A percentile compares a stretch with the other conserved stretches of the same genome.
phyloP scores from a whole-genome alignment of 2,113 vertebrate genomes.

The Noctilio leporinus region DNA sequence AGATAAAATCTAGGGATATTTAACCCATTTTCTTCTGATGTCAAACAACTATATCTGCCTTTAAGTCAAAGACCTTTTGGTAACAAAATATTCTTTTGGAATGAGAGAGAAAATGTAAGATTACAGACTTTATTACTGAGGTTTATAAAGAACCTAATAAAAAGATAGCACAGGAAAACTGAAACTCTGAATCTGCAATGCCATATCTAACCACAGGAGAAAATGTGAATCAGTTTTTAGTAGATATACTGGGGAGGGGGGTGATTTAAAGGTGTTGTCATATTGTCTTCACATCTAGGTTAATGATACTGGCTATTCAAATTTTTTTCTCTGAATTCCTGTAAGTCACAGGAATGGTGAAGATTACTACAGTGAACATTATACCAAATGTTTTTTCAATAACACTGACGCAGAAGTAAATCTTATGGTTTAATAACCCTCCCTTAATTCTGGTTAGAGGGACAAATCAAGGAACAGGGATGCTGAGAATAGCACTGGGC shows the following conservation, averaged over 20 bases:
- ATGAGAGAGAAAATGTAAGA: conserved; percentile 19
- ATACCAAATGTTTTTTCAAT: neutral
- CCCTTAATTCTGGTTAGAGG: neutral
- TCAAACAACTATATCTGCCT: conserved; percentile 5
- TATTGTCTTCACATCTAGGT: neutral
- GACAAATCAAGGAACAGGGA: neutral
- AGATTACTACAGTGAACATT: neutral
- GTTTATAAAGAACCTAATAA: neutral
- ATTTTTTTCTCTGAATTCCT: neutral
- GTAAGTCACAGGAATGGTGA: neutral
- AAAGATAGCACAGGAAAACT: neutral
- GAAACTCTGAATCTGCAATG: neutral
- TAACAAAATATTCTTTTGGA: neutral
- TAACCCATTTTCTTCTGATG: conserved; percentile 10
- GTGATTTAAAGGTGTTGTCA: neutral
- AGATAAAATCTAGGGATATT: neutral
- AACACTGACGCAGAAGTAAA: neutral
- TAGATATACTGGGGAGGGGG: neutral
- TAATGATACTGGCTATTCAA: neutral
- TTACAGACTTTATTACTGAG: neutral
- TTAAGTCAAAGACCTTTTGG: conserved; percentile 7
- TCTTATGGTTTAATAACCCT: neutral
- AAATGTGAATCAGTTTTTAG: neutral
- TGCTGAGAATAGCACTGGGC: neutral
- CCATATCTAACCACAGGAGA: neutral